Evolutionary conservation across 2,797 vertebrate species (phyloP).

Genomic region (Phrynocephalus forsythii): DNA sequence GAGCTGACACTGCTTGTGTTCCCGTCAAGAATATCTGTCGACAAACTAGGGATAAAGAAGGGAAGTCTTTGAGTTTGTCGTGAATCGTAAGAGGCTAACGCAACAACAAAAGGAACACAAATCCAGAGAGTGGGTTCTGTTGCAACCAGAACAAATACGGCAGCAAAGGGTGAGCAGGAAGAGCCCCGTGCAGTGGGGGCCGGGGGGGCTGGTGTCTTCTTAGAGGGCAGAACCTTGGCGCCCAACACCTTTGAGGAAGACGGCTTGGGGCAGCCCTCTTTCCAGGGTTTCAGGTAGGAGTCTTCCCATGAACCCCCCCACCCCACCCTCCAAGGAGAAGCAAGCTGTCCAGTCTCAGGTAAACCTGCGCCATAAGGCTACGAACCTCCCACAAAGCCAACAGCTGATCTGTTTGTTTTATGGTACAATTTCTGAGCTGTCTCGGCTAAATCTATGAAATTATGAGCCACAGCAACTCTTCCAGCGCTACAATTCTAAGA

Average conservation of each 20-base stretch:
- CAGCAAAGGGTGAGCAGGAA: too few species aligned
- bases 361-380: too few species aligned
- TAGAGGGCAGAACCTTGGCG: too few species aligned
- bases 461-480: neutral
- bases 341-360: too few species aligned
- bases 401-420: neutral
- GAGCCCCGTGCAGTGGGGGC: too few species aligned
- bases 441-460: neutral
- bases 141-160: too few species aligned
- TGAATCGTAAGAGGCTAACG: neutral
- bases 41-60: slow-evolving; percentile 81
- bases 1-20: slow-evolving; percentile 92
- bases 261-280: neutral
- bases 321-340: too few species aligned
- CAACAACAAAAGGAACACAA: neutral
- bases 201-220: too few species aligned
- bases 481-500: too few species aligned
- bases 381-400: neutral
- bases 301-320: too few species aligned
- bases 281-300: neutral
- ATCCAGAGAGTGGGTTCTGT: neutral
- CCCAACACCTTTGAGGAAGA: neutral
- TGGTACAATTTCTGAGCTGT: neutral
- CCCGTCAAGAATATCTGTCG: slow-evolving; percentile 90
- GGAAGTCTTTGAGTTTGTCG: slow-evolving; percentile 17